Percentiles rank a stretch among this genome's conserved stretches.
Conservation (phyloP, 2,888 invertebrate species). For the Eristalis intricaria region DNA sequence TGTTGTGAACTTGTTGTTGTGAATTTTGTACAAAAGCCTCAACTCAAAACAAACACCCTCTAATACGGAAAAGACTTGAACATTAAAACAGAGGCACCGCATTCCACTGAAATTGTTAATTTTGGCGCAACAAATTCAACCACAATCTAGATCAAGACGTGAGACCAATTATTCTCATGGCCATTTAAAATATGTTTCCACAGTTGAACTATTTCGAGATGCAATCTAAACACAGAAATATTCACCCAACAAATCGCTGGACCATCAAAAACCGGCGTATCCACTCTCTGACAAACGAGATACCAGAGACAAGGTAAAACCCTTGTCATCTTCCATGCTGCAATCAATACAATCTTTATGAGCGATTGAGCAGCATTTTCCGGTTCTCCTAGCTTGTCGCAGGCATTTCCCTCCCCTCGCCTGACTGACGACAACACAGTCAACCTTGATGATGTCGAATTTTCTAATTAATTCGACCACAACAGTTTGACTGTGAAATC, state of each 20-base stretch:
- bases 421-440: not conserved
- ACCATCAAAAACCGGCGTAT: not conserved
- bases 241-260: not conserved
- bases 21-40: too few relatives aligned
- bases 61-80: too few relatives aligned
- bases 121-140: too few relatives aligned
- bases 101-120: too few relatives aligned
- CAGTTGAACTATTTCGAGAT: not conserved
- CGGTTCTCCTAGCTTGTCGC: not conserved
- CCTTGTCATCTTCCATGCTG: not conserved
- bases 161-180: too few relatives aligned
- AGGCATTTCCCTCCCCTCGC: not conserved
- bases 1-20: too few relatives aligned
- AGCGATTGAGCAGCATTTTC: not conserved
- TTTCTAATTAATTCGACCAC: conserved; percentile 19
- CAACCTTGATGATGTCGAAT: conserved; percentile 1
- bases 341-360: not conserved
- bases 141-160: too few relatives aligned
- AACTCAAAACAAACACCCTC: too few relatives aligned
- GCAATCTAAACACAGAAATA: not conserved
- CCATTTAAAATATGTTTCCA: too few relatives aligned
- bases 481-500: conserved; percentile 11
- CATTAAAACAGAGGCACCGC: too few relatives aligned
- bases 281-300: not conserved
- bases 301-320: not conserved